Evolutionary conservation across 2,113 vertebrate species (phyloP).

Genomic region (Centropus unirufus): DNA sequence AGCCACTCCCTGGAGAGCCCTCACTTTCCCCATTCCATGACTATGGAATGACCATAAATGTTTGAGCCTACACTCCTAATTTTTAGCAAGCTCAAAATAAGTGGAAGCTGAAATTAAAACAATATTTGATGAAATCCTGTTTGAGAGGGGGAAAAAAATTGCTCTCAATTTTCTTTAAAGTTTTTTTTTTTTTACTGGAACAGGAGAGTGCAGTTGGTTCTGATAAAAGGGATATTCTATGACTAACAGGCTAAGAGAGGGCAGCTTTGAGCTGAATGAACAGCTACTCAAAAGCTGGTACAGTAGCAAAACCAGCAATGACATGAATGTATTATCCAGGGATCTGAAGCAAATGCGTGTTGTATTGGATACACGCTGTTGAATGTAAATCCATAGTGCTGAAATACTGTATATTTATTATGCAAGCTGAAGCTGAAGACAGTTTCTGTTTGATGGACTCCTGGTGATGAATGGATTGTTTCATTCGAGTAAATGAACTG

Average conservation of each 20-base stretch:
- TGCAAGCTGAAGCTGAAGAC: slow-evolving; percentile 54
- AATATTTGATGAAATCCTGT: not conserved
- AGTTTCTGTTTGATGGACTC: slow-evolving; percentile 50
- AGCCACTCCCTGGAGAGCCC: not conserved
- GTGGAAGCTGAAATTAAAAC: not conserved
- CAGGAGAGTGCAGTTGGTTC: not conserved
- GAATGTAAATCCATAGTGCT: slow-evolving; percentile 64
- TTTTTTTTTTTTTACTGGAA: not conserved
- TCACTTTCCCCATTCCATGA: not conserved
- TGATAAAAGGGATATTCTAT: not conserved
- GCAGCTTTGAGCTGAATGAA: not conserved
- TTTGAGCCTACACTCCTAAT: not conserved
- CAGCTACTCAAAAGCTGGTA: not conserved
- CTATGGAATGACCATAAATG: fast-evolving
- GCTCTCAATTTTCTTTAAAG: not conserved
- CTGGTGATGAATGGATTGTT: slow-evolving; percentile 67
- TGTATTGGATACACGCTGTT: slow-evolving; percentile 32
- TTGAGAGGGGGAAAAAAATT: not conserved
- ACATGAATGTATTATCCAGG: not conserved
- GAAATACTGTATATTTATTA: slow-evolving; percentile 71
- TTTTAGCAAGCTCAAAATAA: not conserved
- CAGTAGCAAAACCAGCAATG: not conserved
- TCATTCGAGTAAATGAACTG: slow-evolving; percentile 68
- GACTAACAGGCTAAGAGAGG: not conserved
- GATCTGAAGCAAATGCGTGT: slow-evolving; percentile 25